Base-by-base conservation (phyloP, 2,797 vertebrate species). In the Sebastes goodei region DNA sequence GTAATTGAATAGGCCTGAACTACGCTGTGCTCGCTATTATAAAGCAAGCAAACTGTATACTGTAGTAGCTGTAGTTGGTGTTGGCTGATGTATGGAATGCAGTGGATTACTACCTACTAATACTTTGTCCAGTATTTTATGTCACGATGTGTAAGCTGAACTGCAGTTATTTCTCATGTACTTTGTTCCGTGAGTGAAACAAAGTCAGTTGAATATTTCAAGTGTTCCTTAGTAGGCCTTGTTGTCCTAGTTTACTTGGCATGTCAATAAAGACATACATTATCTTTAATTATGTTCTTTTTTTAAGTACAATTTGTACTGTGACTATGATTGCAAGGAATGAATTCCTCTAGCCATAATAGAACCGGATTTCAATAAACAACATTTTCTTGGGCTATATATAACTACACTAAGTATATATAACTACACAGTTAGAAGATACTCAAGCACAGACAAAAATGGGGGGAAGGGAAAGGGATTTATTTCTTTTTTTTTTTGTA, bases 391-490 rank as follows among this genome's bases (percentile, higher is more conserved):
- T 62, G 14, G 4, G 2, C 6, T 38, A 38, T 38, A 38, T 29
- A 21, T 3, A 21, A 5, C 2, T 32, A 25, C 3, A 14, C 3
- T 27, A 23, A 5, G 5, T 29, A 35, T 35, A 35, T 35, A 35
- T 11, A 35, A 35, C 33, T 35, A 53, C 11, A 12, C 6, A 8
- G 12, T 33, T 1, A 46, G 4, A 38, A 85, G 5, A 86, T 7
- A 86, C 1, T 67, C 32, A 84, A 32, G 52, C 76, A 83, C 10
- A 91, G 17, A 76, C 83, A 86, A 14, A 85, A 65, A 14, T 90
- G 10, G 83, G 94, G 96, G 92, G 73, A 88, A 81, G 81, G 84
- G 94, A 70, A 78, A 68, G 76, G 95, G 90, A 87, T 95, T 97
- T 95, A 85, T 88, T 94, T 88, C 80, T 84, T 88, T 76, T 88